Base-by-base conservation (phyloP, 2,113 vertebrate genomes). In the Pyrgilauda ruficollis region DNA sequence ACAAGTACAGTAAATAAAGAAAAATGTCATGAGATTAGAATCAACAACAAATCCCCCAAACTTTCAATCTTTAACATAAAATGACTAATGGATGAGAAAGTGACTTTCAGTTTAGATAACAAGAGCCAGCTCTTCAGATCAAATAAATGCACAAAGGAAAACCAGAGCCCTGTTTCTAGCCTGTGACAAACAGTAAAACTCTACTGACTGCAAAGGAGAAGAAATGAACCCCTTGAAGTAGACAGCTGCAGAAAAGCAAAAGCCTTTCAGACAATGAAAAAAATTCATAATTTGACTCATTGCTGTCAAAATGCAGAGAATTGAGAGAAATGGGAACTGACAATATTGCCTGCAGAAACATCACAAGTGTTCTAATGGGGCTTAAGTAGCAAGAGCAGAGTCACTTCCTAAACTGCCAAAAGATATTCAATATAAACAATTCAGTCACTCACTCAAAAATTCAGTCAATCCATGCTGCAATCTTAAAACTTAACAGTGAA, bases 1-100 rank as follows among this genome's bases (percentile, higher is more conserved):
- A 83, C 84, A 92, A 91, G 89, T 94, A 93, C 49, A 94, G 67
- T 94, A 98, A 97, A 97, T 97, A 91, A 96, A 93, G 90, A 88
- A 73, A 88, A 73, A 93, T 64, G 74, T 61, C 61, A 46, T 80
- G 74, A 94, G 61, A 90, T 96, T 94, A 94, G 39, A 78, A 95
- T 96, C 93, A 95, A 84, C n/a, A 89, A 91, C 58, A 93, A 92
- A 88, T 86, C 76, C 64, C 47, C 7, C 27, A 63, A 77, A 91
- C 82, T 91, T 95, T 77, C 92, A 83, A 85, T 95, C 88, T 93
- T 91, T 93, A 84, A 93, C 96, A 81, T 94, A 69, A 61, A 56
- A 67, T 70, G 41, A 91, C 63, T 96, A 98, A 96, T 93, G 96
- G 91, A 96, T 94, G 87, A 95, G 74, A 93, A 95, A 94, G 94